Base-by-base conservation (phyloP, 1,140 invertebrate species). In the Drosophila ogumai region DNA sequence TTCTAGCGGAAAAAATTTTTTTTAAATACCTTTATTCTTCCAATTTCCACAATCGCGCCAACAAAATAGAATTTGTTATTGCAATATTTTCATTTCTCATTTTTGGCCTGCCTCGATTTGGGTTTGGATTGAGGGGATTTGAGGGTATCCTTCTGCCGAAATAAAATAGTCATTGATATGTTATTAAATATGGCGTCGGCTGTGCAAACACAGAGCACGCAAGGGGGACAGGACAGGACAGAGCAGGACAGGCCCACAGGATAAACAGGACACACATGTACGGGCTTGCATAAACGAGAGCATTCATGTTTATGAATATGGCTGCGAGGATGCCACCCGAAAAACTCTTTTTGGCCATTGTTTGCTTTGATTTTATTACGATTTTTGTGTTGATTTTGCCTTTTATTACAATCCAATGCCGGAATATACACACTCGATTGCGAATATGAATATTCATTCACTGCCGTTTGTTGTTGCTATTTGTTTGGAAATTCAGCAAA, bases 371-470 rank as follows among this genome's bases (percentile, higher is more conserved):
- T 87, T 87, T 87, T 88, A 87, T 87, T 87, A 87, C 79, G 75
- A 82, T 87, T 87, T 87, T 88, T 87, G 84, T 87, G 82, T 87
- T 87, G 84, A 87, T 87, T 87, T 87, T 87, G 84, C 84, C 80
- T 88, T 87, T 87, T 87, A 88, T 87, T 87, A 77, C 76, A 88
- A 88, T 82, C 82, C 79, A 82, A 88, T 86, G 80, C 66, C 34
- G 59, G 40, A 55, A 55, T 25, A 38, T 38, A 40, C 68, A 25
- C 43, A 25, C 43, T 56, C 66, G 44, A 72, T 58, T 72, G 44
- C 44, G 54, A 72, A 59, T 72, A 73, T 73, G 69, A 73, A 73
- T 73, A 73, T 73, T 73, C 69, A 73, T 73, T 50, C 49, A 38
- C n/a, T 38, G 19, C 52, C 12, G 25, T 54, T 34, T 60, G 36